phyloP scores from a whole-genome alignment of 1,140 invertebrate species.

The Dinothrombium tinctorium region DNA sequence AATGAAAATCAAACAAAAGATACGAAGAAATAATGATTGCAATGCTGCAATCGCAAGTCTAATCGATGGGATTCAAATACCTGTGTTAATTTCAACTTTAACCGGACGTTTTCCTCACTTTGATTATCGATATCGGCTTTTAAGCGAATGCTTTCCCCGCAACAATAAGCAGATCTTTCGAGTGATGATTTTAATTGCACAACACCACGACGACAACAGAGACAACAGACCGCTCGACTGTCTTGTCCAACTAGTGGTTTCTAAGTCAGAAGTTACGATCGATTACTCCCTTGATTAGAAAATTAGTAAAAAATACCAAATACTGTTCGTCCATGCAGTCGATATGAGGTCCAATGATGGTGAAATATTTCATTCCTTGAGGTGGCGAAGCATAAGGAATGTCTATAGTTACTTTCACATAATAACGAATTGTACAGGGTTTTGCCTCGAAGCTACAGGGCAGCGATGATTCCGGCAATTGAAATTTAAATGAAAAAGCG shows the following conservation, averaged over 20 bases:
- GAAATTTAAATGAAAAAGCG: conserved; percentile 48
- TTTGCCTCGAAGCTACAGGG: conserved; percentile 59
- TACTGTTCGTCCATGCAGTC: conserved; percentile 68
- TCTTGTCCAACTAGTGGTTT: conserved; percentile 44
- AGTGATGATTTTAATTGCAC: conserved; percentile 40
- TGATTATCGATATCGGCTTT: conserved; percentile 54
- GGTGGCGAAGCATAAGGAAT: conserved; percentile 60
- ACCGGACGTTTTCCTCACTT: conserved; percentile 38
- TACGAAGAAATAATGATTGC: too few relatives aligned
- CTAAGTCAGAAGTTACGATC: conserved; percentile 23
- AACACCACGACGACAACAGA: conserved; percentile 46
- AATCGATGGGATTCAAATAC: too few relatives aligned
- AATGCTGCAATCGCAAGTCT: too few relatives aligned
- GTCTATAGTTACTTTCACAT: conserved; percentile 50
- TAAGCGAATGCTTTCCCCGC: conserved; percentile 47
- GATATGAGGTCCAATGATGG: conserved; percentile 54
- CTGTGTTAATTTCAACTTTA: conserved; percentile 45
- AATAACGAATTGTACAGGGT: conserved; percentile 49
- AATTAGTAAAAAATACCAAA: conserved; percentile 28
- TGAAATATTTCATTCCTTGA: conserved; percentile 63
- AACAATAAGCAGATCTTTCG: conserved; percentile 51
- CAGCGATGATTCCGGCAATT: conserved; percentile 45
- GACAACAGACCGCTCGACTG: conserved; percentile 39
- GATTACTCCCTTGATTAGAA: background rate
- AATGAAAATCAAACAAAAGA: too few relatives aligned